Evolutionary conservation across 2,888 invertebrate species (phyloP).

Genomic region (Eucriotettix oculatus): DNA sequence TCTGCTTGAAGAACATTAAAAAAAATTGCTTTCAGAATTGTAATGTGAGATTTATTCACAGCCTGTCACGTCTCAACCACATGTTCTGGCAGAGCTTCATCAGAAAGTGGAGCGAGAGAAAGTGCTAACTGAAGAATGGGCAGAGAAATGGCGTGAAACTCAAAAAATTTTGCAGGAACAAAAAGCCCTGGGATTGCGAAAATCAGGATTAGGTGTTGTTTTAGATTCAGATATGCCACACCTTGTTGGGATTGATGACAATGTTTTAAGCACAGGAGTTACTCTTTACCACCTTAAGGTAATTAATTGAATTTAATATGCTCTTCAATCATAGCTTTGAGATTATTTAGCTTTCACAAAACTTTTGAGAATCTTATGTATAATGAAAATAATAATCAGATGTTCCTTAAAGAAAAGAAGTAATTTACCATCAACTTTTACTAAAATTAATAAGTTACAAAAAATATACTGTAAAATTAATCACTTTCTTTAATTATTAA

Average conservation of each 20-base stretch:
- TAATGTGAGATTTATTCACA: neutral
- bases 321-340: neutral
- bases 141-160: constrained; percentile 83
- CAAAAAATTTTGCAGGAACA: constrained; percentile 79
- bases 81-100: constrained; percentile 65
- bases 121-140: constrained; percentile 76
- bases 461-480: no score
- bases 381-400: neutral
- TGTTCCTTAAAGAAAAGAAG: neutral
- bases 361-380: neutral
- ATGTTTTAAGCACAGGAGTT: constrained; percentile 76
- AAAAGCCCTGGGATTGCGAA: constrained; percentile 67
- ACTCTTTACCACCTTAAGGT: constrained; percentile 79
- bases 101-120: constrained; percentile 79
- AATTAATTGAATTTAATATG: constrained; percentile 1
- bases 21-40: no score
- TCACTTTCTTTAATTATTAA: no score
- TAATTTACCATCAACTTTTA: neutral
- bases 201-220: constrained; percentile 76
- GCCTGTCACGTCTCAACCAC: constrained; percentile 26
- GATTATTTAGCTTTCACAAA: neutral
- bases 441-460: neutral
- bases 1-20: no score
- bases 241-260: constrained; percentile 81
- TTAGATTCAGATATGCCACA: constrained; percentile 84